Evolutionary conservation across 1,140 invertebrate genomes (phyloP), one percentile per base, ranked within the genome.

Genomic region (Pogonomyrmex barbatus): DNA sequence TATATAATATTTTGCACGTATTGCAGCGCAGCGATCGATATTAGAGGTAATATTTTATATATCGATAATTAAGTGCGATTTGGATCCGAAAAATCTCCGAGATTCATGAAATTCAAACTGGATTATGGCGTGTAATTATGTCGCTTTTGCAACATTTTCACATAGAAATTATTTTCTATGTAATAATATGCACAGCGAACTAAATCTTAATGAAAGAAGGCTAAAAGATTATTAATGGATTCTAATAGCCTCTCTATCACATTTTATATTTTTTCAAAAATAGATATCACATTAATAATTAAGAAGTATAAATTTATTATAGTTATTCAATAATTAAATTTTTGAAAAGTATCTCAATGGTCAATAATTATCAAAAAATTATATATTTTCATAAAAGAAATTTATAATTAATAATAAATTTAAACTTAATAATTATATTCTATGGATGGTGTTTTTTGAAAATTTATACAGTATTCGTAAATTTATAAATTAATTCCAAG

Each of bases 11-110:
- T 82, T 87, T 89, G 8, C 63, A 75, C 33, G 45, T 65, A 10
- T 73, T n/a, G 17, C 14, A 12, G 9, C 56, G 39, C 10, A 14
- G 33, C 45, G 45, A 10, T 45, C 33, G n/a, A 56, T 36, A 73
- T 17, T 62, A 73, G 42, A 82, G n/a, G 5, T 56, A 8, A 86
- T 89, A 89, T 89, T 89, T 89, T 89, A 33, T 89, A 89, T 78
- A 89, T 58, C 17, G 65, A 33, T 62, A 62, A 82, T 77, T 47
- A 42, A 75, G 14, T 30, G 36, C 5, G 1, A 39, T 12, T 54
- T 17, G 4, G 14, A 36, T 54, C 36, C 33, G 50, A 54, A 10
- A 63, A 14, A 70, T 42, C 30, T 17, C 2, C 12, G 42, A 68
- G 12, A 42, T 4, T 63, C 42, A 8, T 17, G 56, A 71, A 75